Percentiles rank a stretch among this genome's conserved stretches.
phyloP scores from a whole-genome alignment of 1,140 invertebrate species.

The Wiebesia pumilae region DNA sequence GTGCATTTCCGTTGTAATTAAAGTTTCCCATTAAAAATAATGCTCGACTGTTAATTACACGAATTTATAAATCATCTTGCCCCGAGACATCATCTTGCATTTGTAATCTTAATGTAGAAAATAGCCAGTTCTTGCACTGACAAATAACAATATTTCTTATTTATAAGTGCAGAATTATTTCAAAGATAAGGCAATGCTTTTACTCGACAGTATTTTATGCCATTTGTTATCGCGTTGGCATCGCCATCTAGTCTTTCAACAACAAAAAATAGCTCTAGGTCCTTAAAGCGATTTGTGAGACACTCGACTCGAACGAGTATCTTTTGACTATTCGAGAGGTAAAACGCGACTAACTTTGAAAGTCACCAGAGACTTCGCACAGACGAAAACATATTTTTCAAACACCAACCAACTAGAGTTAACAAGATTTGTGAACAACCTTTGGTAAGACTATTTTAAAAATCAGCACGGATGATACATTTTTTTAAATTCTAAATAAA shows the following conservation, averaged over 20 bases:
- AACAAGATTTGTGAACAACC: too few relatives aligned
- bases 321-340: constrained; percentile 14
- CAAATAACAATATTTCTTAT: too few relatives aligned
- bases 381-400: not conserved
- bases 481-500: too few relatives aligned
- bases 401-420: too few relatives aligned
- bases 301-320: not conserved
- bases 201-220: not conserved
- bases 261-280: not conserved
- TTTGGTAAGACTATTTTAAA: too few relatives aligned
- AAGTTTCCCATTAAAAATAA: not conserved
- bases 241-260: not conserved
- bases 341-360: constrained; percentile 25
- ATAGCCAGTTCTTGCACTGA: too few relatives aligned
- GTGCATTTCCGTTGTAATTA: not conserved
- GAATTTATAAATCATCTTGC: not conserved
- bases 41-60: not conserved
- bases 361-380: not conserved
- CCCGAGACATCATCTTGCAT: not conserved
- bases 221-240: not conserved
- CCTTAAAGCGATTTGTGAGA: not conserved
- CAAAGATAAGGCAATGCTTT: too few relatives aligned
- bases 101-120: not conserved
- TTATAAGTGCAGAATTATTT: too few relatives aligned
- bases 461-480: too few relatives aligned